phyloP scores from a whole-genome alignment of 2,888 invertebrate genomes.

The Rotaria socialis region DNA sequence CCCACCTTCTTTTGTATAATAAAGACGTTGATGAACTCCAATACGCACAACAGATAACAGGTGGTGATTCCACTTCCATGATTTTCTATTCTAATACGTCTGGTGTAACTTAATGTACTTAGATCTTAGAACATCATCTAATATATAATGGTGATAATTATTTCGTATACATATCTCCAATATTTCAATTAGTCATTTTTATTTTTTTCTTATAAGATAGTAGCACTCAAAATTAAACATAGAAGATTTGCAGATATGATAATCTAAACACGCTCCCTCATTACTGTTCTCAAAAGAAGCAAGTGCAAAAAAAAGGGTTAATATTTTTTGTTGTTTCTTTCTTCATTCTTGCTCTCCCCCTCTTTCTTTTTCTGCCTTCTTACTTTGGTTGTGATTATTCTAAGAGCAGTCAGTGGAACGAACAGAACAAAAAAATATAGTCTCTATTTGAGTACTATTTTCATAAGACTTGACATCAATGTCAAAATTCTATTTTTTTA shows the following conservation, averaged over 20 bases:
- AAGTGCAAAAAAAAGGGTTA: neutral
- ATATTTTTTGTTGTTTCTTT: neutral
- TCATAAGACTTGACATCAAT: too few species aligned
- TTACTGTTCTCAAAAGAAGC: neutral
- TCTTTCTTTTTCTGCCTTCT: neutral
- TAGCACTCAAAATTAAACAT: neutral
- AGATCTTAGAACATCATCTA: neutral
- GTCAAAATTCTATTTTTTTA: neutral
- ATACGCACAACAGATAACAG: neutral
- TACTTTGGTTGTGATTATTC: neutral
- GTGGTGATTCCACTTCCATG: neutral
- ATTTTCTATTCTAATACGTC: neutral
- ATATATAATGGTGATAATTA: neutral
- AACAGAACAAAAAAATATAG: neutral
- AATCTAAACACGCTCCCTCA: slow-evolving; percentile 14
- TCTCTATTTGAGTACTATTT: neutral
- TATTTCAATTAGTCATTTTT: neutral
- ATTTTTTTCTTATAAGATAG: neutral
- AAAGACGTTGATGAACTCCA: neutral
- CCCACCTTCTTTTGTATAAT: neutral
- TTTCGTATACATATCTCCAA: neutral
- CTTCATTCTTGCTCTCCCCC: neutral
- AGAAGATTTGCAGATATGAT: neutral
- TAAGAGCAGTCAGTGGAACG: neutral
- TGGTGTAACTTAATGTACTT: neutral